These are phyloP conservation scores for Oscheius onirici DNA, from an alignment of 2,888 invertebrate genomes.

Conservation along the genomic window DNA sequence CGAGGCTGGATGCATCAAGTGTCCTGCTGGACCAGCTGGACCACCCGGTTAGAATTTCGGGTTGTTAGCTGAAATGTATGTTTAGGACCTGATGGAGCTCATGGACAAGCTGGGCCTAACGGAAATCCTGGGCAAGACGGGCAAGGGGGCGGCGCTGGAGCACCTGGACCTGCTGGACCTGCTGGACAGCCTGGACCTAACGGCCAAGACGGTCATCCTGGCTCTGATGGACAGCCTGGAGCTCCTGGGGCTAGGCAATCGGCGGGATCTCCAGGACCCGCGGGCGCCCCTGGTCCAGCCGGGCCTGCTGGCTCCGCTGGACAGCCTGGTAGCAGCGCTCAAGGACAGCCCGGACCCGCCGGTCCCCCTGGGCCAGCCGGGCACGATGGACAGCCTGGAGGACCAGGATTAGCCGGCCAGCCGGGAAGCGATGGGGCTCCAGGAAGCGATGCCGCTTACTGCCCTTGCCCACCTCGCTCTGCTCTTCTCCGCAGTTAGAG, in stretches of 20 bases:
- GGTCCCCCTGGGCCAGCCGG: constrained; percentile 47
- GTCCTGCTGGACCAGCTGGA: constrained; percentile 49
- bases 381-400: constrained; percentile 40
- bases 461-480: constrained; percentile 48
- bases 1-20: constrained; percentile 44
- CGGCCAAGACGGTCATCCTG: constrained; percentile 50
- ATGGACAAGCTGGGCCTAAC: constrained; percentile 48
- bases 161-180: constrained; percentile 51
- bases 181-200: constrained; percentile 44
- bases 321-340: constrained; percentile 37
- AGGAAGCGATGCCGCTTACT: constrained; percentile 50
- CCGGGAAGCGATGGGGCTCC: constrained; percentile 46
- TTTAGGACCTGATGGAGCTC: constrained; percentile 50
- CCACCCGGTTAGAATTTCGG: constrained; percentile 47
- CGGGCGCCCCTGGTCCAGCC: constrained; percentile 47
- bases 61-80: no score
- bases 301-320: constrained; percentile 53
- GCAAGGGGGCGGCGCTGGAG: constrained; percentile 22
- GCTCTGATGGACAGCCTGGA: constrained; percentile 42
- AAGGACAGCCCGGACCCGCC: constrained; percentile 51
- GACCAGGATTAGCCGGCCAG: constrained; percentile 48
- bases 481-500: constrained; percentile 4
- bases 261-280: constrained; percentile 44
- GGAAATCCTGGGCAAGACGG: constrained; percentile 46
- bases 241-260: constrained; percentile 33